Conservation (phyloP, 2,113 vertebrate genomes). For the Hippocampus zosterae region DNA sequence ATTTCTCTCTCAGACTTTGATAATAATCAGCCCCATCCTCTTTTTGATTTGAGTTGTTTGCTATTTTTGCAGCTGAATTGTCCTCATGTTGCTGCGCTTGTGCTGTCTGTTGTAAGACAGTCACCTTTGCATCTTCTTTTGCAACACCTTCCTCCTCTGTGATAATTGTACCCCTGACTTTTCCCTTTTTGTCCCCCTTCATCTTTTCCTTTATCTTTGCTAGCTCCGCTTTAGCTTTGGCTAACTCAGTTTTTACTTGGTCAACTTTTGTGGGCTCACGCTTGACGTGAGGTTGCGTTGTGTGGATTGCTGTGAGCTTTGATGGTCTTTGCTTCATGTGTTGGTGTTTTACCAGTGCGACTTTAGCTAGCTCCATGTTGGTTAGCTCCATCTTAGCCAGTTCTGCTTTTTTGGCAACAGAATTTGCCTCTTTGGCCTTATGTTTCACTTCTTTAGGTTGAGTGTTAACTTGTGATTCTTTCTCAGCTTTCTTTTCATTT, state of each 20-base stretch:
- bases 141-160: constrained; percentile 9
- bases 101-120: constrained; percentile 9
- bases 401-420: constrained; percentile 11
- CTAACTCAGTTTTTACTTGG: constrained; percentile 54
- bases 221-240: constrained; percentile 60
- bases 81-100: constrained; percentile 22
- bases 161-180: constrained; percentile 12
- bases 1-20: constrained; percentile 48
- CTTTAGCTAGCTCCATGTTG: constrained; percentile 23
- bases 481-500: constrained; percentile 12
- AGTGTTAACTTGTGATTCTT: constrained; percentile 14
- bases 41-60: neutral
- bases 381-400: constrained; percentile 27
- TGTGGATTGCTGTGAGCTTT: constrained; percentile 28
- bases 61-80: constrained; percentile 1
- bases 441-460: neutral
- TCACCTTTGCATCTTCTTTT: constrained; percentile 2
- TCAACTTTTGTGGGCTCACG: constrained; percentile 48
- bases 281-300: constrained; percentile 26
- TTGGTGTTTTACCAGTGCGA: constrained; percentile 28
- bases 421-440: constrained; percentile 5
- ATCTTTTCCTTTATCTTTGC: constrained; percentile 64
- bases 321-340: constrained; percentile 14
- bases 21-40: constrained; percentile 31
- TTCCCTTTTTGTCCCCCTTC: constrained; percentile 44